Conservation (phyloP, 2,113 vertebrate genomes). For the Phrynocephalus versicolor region DNA sequence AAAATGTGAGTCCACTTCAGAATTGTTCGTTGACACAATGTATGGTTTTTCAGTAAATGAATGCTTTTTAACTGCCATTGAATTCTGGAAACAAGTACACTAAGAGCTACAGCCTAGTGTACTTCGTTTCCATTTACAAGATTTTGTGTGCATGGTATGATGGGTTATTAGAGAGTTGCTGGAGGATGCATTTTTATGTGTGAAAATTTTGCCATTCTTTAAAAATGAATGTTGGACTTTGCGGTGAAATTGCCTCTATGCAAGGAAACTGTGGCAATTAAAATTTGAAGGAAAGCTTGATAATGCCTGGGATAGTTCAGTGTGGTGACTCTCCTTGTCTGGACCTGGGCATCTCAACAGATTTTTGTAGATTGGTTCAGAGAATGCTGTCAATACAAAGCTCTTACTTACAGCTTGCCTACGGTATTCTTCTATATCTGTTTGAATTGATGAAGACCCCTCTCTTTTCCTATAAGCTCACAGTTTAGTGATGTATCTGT, state of each 20-base stretch:
- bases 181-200: not conserved
- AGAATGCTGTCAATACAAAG: not conserved
- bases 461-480: not conserved
- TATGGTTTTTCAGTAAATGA: not conserved
- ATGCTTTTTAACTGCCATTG: not conserved
- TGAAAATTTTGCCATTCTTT: not conserved
- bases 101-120: no score
- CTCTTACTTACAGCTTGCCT: not conserved
- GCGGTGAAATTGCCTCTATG: not conserved
- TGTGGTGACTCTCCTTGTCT: not conserved
- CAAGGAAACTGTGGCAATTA: not conserved
- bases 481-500: not conserved
- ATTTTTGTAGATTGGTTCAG: constrained; percentile 3
- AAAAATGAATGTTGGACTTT: not conserved
- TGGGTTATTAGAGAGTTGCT: not conserved
- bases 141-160: not conserved
- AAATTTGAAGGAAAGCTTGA: not conserved
- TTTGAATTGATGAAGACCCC: not conserved
- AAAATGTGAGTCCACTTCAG: constrained; percentile 85
- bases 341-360: not conserved
- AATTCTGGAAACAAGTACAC: no score
- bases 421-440: not conserved
- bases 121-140: not conserved
- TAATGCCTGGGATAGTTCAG: not conserved
- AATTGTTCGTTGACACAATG: no score